Evolutionary conservation across 2,888 invertebrate species (phyloP).

Genomic region (Coleophora deauratella): DNA sequence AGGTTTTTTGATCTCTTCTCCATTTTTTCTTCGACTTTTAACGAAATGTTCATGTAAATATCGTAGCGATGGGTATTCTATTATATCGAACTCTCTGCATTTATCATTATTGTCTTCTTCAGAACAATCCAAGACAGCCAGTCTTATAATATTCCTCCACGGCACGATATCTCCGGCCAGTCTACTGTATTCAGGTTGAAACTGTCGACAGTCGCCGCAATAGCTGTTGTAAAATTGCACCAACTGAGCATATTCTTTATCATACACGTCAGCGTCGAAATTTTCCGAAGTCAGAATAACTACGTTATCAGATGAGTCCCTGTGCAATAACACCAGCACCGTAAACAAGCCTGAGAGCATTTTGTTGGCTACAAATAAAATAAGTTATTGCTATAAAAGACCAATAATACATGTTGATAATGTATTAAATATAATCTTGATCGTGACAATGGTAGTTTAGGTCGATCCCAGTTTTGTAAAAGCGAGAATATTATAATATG

Average conservation of each 20-base stretch:
- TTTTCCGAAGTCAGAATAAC: slow-evolving; percentile 78
- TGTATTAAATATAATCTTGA: too few species aligned
- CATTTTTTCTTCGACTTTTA: slow-evolving; percentile 72
- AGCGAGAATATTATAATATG: too few species aligned
- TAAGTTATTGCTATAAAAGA: too few species aligned
- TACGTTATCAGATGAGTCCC: slow-evolving; percentile 77
- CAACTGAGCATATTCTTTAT: slow-evolving; percentile 79
- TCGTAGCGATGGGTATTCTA: slow-evolving; percentile 90
- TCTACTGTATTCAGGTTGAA: slow-evolving; percentile 90
- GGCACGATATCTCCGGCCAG: slow-evolving; percentile 78
- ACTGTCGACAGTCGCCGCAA: slow-evolving; percentile 95
- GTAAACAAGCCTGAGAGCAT: too few species aligned
- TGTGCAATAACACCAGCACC: too few species aligned
- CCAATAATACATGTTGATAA: too few species aligned
- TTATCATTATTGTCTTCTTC: slow-evolving; percentile 86
- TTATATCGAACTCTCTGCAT: slow-evolving; percentile 91
- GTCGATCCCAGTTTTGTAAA: too few species aligned
- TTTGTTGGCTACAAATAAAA: too few species aligned
- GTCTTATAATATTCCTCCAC: slow-evolving; percentile 82
- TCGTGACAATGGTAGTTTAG: too few species aligned
- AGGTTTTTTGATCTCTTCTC: slow-evolving; percentile 38
- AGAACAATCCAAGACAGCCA: slow-evolving; percentile 91
- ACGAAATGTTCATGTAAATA: slow-evolving; percentile 81
- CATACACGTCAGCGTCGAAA: slow-evolving; percentile 78
- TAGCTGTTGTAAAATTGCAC: slow-evolving; percentile 97